These are phyloP conservation scores for Ariopsis seemanni DNA, from an alignment of 2,113 vertebrate species.

Conservation along the genomic window DNA sequence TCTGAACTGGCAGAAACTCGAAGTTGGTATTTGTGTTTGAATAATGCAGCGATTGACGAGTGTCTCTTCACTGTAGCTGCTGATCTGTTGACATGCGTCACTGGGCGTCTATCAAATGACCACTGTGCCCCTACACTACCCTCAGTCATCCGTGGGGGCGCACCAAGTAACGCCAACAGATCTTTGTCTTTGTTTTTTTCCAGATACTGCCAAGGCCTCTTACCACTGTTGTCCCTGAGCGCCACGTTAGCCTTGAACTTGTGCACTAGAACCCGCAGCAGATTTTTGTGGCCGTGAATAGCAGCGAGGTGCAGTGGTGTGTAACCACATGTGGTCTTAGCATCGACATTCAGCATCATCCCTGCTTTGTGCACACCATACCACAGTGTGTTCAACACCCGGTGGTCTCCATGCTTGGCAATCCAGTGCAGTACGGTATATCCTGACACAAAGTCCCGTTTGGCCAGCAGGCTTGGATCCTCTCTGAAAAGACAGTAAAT, in stretches of 20 bases:
- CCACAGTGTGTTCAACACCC: conserved; percentile 82
- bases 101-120: conserved; percentile 2
- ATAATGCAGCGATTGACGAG: conserved; percentile 66
- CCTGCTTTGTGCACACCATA: conserved; percentile 69
- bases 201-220: conserved; percentile 89
- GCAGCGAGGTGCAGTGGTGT: conserved; percentile 90
- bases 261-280: conserved; percentile 83
- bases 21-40: conserved; percentile 68
- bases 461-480: conserved; percentile 79
- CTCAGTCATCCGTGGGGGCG: conserved; percentile 58
- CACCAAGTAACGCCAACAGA: conserved; percentile 81
- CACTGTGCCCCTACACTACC: neutral
- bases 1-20: conserved; percentile 50
- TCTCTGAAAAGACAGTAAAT: conserved; percentile 81
- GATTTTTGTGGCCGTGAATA: conserved; percentile 81
- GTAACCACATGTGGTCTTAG: conserved; percentile 80
- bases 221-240: conserved; percentile 82
- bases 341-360: conserved; percentile 76
- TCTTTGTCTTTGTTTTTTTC: conserved; percentile 64
- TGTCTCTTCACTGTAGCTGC: conserved; percentile 65
- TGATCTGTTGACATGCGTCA: neutral
- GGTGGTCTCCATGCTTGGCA: conserved; percentile 84
- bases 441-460: conserved; percentile 87
- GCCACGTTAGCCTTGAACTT: conserved; percentile 78
- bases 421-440: conserved; percentile 94